phyloP scores from a whole-genome alignment of 1,140 invertebrate species.

The Drosophila grimshawi region DNA sequence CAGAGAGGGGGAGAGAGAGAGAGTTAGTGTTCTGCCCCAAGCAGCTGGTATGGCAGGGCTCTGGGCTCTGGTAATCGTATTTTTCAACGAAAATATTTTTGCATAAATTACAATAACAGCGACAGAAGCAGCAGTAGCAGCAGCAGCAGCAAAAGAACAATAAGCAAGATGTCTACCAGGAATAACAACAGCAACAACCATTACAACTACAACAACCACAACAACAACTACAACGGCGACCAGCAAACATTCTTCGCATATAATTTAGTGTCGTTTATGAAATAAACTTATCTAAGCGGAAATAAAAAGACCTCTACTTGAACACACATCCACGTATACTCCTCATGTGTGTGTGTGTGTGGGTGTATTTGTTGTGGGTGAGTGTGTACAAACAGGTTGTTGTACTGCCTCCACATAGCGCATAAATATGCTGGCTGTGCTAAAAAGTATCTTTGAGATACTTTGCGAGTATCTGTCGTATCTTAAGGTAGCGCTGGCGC shows the following conservation, averaged over 20 bases:
- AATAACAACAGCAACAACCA: conserved; percentile 45
- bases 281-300: conserved; percentile 83
- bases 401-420: conserved; percentile 49
- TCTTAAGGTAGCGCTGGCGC: conserved; percentile 49
- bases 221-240: not conserved
- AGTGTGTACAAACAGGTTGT: conserved; percentile 67
- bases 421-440: conserved; percentile 69
- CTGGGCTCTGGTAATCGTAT: conserved; percentile 50
- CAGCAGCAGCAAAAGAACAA: conserved; percentile 61
- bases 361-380: conserved; percentile 43
- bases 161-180: conserved; percentile 79
- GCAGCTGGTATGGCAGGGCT: conserved; percentile 38
- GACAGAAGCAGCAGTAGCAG: conserved; percentile 39
- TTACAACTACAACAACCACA: too few relatives aligned
- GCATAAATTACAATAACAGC: conserved; percentile 80
- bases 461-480: conserved; percentile 28
- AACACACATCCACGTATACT: conserved; percentile 1
- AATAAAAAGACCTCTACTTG: conserved; percentile 63
- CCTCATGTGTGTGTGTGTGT: conserved; percentile 8
- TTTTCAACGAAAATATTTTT: conserved; percentile 80
- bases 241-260: conserved; percentile 67
- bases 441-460: conserved; percentile 69
- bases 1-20: not conserved
- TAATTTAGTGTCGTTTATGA: conserved; percentile 83
- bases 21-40: conserved; percentile 20